Evolutionary conservation across 2,797 vertebrate species (phyloP).

Genomic region (Adelosebastes latens): DNA sequence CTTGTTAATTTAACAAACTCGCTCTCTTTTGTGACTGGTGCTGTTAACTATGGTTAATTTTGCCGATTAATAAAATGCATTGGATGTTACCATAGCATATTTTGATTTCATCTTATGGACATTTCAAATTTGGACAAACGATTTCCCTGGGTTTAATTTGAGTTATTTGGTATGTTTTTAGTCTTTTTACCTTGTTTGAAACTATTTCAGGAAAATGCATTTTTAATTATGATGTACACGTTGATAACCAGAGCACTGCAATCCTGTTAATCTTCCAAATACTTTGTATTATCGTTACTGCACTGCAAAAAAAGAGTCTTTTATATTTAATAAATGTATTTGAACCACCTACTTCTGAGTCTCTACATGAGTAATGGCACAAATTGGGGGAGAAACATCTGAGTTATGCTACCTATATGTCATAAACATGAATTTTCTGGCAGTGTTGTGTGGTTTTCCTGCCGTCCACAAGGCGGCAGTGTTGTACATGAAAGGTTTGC

Average conservation of each 20-base stretch:
- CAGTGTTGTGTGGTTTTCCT: neutral
- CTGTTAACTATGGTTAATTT: conserved; percentile 13
- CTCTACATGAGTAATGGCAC: neutral
- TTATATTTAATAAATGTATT: conserved; percentile 81
- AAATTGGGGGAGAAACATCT: neutral
- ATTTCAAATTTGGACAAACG: conserved; percentile 6
- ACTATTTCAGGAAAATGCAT: conserved; percentile 47
- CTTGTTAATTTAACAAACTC: conserved; percentile 20
- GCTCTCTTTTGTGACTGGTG: conserved; percentile 33
- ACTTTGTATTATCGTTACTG: conserved; percentile 70
- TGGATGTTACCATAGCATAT: neutral
- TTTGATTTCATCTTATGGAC: conserved; percentile 21
- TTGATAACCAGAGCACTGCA: conserved; percentile 62
- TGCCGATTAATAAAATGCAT: conserved; percentile 1
- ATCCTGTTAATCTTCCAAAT: conserved; percentile 61
- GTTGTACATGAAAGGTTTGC: conserved; percentile 41
- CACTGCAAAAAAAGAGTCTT: conserved; percentile 68
- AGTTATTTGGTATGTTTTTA: conserved; percentile 14
- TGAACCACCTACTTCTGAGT: conserved; percentile 45
- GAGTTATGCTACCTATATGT: neutral
- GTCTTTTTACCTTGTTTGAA: conserved; percentile 17
- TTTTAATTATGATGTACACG: conserved; percentile 46
- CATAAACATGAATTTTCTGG: neutral
- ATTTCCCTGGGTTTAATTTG: conserved; percentile 19
- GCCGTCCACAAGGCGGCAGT: conserved; percentile 64